Percentiles rank a stretch among this genome's conserved stretches.
These are phyloP conservation scores for Mythimna loreyi DNA, from an alignment of 2,888 invertebrate genomes.

Conservation along the genomic window DNA sequence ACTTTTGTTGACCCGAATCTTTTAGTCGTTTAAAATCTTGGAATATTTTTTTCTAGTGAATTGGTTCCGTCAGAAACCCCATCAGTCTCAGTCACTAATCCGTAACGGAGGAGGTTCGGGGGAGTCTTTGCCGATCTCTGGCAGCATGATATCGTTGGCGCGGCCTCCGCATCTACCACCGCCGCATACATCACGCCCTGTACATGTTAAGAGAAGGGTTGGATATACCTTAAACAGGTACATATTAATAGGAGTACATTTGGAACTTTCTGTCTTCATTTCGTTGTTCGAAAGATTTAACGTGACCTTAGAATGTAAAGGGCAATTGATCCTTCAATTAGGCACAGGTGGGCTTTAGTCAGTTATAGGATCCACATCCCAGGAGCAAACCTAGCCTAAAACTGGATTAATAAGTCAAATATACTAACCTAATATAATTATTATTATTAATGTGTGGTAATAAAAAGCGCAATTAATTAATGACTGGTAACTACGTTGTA, in stretches of 20 bases:
- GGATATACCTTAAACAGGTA: slow-evolving; percentile 86
- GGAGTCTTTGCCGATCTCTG: slow-evolving; percentile 88
- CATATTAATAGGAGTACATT: no score
- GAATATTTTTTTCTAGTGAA: slow-evolving; percentile 81
- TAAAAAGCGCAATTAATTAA: no score
- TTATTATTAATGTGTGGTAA: neutral
- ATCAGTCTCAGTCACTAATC: slow-evolving; percentile 82
- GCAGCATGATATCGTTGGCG: slow-evolving; percentile 90
- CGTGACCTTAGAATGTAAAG: no score
- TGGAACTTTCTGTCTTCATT: neutral
- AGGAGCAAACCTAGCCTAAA: no score
- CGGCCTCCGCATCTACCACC: slow-evolving; percentile 76
- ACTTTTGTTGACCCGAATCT: slow-evolving; percentile 1
- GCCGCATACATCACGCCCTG: slow-evolving; percentile 77
- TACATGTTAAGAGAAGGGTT: slow-evolving; percentile 83
- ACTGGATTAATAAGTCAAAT: no score
- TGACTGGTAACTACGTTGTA: neutral
- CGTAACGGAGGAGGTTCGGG: slow-evolving; percentile 89
- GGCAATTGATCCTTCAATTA: no score
- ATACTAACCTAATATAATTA: no score
- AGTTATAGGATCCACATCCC: no score
- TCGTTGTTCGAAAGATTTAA: neutral
- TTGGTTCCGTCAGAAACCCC: slow-evolving; percentile 92
- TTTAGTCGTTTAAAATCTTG: neutral
- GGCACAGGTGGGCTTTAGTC: no score